phyloP scores from a whole-genome alignment of 2,113 vertebrate species.

The Nyctibius bracteatus region DNA sequence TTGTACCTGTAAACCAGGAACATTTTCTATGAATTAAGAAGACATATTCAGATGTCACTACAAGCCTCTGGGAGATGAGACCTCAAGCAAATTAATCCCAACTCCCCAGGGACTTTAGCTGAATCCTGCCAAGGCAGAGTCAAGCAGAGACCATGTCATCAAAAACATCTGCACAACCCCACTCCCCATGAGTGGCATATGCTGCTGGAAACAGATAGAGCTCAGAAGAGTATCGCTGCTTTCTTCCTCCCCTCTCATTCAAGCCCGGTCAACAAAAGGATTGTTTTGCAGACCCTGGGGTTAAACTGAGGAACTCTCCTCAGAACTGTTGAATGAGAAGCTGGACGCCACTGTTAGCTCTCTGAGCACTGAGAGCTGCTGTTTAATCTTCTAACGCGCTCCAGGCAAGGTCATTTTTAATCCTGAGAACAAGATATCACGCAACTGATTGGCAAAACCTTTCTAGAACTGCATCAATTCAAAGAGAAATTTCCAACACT shows the following conservation, averaged over 20 bases:
- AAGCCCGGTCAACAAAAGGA: neutral
- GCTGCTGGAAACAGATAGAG: neutral
- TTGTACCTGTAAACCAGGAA: neutral
- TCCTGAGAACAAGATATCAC: slow-evolving; percentile 38
- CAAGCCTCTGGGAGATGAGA: neutral
- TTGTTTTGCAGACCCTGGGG: neutral
- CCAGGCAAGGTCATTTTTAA: slow-evolving; percentile 48
- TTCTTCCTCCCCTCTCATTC: neutral
- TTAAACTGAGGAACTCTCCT: neutral
- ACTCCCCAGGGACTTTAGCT: neutral
- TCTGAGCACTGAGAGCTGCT: neutral
- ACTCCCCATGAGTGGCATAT: neutral
- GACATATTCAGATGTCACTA: neutral
- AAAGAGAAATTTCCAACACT: slow-evolving; percentile 44
- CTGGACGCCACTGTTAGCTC: slow-evolving; percentile 2
- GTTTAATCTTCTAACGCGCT: slow-evolving; percentile 17
- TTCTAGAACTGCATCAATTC: slow-evolving; percentile 15
- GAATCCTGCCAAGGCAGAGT: neutral
- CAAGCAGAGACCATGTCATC: neutral
- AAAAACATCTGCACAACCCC: neutral
- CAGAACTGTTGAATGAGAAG: neutral
- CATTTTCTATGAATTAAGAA: neutral
- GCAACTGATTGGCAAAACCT: slow-evolving; percentile 33
- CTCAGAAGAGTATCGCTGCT: neutral
- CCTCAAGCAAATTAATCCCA: neutral